Conservation (phyloP, 2,113 vertebrate species). For the Aepyceros melampus region DNA sequence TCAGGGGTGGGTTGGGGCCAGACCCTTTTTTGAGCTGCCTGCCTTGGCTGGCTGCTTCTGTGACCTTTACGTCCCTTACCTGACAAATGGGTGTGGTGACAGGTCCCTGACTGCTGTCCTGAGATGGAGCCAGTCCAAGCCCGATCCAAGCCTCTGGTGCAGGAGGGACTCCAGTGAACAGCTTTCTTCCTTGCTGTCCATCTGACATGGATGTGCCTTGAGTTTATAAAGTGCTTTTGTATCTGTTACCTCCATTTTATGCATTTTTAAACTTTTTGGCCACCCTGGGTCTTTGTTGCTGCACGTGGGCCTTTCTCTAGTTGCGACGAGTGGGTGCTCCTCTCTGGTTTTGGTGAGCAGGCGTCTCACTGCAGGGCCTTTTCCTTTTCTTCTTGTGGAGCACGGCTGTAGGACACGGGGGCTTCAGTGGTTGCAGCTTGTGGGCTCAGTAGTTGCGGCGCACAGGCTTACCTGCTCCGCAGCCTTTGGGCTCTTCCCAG, state of each 20-base stretch:
- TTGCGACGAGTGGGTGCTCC: background rate
- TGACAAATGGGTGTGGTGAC: background rate
- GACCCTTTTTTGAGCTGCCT: background rate
- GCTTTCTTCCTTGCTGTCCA: background rate
- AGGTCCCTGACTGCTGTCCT: background rate
- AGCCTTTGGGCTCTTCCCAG: background rate
- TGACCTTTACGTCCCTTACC: background rate
- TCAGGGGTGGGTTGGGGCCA: background rate
- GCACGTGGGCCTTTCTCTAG: background rate
- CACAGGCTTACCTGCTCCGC: background rate
- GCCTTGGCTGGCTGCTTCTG: background rate
- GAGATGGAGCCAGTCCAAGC: background rate
- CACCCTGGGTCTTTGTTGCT: background rate
- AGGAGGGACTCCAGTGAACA: background rate
- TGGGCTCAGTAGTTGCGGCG: background rate
- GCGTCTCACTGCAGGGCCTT: background rate
- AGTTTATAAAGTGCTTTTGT: background rate
- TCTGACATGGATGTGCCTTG: background rate
- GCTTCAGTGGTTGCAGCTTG: background rate
- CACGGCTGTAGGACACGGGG: rapidly evolving
- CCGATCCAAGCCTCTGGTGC: background rate
- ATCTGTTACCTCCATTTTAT: background rate
- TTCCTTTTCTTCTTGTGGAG: background rate
- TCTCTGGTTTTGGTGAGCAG: background rate
- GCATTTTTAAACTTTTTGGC: background rate